Evolutionary conservation across 2,797 vertebrate genomes (phyloP).

Genomic region (Alfaro cultratus): DNA sequence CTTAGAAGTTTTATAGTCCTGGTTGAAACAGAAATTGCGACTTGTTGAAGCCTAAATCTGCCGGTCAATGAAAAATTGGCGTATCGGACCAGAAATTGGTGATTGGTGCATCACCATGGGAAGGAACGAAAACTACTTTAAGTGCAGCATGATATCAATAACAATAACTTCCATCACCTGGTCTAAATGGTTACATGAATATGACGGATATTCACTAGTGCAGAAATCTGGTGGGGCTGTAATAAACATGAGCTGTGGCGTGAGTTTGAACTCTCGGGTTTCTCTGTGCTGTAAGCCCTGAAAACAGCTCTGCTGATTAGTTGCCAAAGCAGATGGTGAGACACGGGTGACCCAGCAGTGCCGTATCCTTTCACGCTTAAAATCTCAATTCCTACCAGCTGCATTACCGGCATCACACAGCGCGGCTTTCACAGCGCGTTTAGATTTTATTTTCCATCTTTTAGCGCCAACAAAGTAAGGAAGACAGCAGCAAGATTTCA

Average conservation of each 20-base stretch:
- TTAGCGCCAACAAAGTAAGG: not conserved
- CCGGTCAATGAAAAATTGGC: not conserved
- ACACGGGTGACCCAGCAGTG: constrained; percentile 42
- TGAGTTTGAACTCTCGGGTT: not conserved
- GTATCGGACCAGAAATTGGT: not conserved
- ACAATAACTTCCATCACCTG: not conserved
- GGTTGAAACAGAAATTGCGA: not conserved
- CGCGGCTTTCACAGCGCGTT: not conserved
- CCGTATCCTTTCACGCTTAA: constrained; percentile 37
- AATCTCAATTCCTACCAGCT: constrained; percentile 24
- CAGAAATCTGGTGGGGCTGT: not conserved
- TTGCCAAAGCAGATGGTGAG: constrained; percentile 48
- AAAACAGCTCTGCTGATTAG: constrained; percentile 26
- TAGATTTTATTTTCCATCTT: not conserved
- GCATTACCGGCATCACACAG: constrained; percentile 5
- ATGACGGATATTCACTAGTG: not conserved
- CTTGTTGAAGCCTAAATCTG: not conserved
- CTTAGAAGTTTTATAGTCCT: not conserved
- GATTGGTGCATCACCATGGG: not conserved
- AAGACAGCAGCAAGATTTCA: rapidly evolving
- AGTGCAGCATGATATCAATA: not conserved
- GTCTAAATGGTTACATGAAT: not conserved
- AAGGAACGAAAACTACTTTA: not conserved
- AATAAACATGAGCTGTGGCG: not conserved
- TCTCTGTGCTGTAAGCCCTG: constrained; percentile 6